Evolutionary conservation across 2,797 vertebrate genomes (phyloP), one percentile per base, ranked within the genome.

Genomic region (Paguma larvata): DNA sequence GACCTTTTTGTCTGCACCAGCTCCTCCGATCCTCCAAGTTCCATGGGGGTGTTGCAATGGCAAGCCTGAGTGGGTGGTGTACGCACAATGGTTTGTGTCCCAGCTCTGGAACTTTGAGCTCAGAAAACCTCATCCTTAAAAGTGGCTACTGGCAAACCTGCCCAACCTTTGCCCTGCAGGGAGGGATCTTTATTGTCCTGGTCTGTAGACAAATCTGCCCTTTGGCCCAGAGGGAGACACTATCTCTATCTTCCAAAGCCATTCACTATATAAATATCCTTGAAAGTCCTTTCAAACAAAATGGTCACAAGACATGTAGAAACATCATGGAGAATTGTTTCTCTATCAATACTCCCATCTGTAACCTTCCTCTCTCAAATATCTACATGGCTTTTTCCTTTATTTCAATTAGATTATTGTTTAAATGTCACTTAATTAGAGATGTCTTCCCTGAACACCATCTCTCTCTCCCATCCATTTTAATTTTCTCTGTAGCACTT

Each of bases 211-310:
- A 95, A 78, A 83, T 44, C 3, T 65, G 2, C 65, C 32, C 16
- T 78, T 84, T 91, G 34, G 19, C 56, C 23, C 14, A 44, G 79
- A 91, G 25, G 16, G 23, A 90, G 25, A 85, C 12, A 34, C 4
- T 82, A 9, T 84, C 79, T 95, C 34, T 91, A 79, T 32, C 12
- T 93, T 85, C 59, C 46, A 86, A 93, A 68, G 32, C 41, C 73
- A 11, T 85, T 85, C 85, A 56, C 41, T 73, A 25, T 85, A 32
- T 8, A 94, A 77, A 85, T 34, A 85, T 86, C 44, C 13, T 65
- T 51, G 56, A 75, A 85, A 93, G 34, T 82, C n/a, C n/a, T 87
- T 68, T 91, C 46, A 75, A 83, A 83, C 19, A 89, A 85, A 38
- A 18, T 94, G 78, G n/a, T 78, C 70, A 30, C 21, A 75, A 70